phyloP scores from a whole-genome alignment of 2,888 invertebrate species.

The Cheilosia impressa region DNA sequence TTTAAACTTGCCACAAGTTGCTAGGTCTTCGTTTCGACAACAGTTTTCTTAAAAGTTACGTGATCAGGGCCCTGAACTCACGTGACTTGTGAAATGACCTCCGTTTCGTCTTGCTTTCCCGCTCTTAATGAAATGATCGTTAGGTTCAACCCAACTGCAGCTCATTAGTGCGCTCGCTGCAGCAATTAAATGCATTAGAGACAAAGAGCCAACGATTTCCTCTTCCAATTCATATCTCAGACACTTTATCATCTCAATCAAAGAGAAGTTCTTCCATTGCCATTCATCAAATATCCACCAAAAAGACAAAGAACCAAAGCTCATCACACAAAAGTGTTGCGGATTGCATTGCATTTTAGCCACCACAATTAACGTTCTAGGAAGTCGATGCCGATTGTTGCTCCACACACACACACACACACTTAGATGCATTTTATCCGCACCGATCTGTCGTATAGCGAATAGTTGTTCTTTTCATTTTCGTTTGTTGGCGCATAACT shows the following conservation, averaged over 20 bases:
- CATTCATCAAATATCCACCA: conserved; percentile 44
- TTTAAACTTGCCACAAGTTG: too few relatives aligned
- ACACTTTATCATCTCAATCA: conserved; percentile 67
- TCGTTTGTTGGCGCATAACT: conserved; percentile 69
- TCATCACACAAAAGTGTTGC: conserved; percentile 69
- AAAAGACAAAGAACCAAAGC: conserved; percentile 64
- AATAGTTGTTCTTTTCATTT: conserved; percentile 68
- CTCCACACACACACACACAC: not conserved
- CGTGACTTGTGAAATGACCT: too few relatives aligned
- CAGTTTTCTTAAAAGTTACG: too few relatives aligned
- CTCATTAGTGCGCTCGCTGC: not conserved
- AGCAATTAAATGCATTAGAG: conserved; percentile 31
- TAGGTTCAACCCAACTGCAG: not conserved
- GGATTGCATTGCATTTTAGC: conserved; percentile 65
- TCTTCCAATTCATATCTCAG: conserved; percentile 33
- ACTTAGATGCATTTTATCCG: conserved; percentile 4
- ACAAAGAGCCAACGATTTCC: conserved; percentile 16
- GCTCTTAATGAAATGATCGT: not conserved
- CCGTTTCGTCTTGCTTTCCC: too few relatives aligned
- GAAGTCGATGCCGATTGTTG: conserved; percentile 66
- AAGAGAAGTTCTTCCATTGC: conserved; percentile 24
- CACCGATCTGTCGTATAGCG: conserved; percentile 41
- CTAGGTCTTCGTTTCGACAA: too few relatives aligned
- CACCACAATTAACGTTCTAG: conserved; percentile 72
- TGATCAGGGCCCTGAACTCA: too few relatives aligned